phyloP scores from a whole-genome alignment of 1,140 invertebrate species.

The Papilio dardanus region DNA sequence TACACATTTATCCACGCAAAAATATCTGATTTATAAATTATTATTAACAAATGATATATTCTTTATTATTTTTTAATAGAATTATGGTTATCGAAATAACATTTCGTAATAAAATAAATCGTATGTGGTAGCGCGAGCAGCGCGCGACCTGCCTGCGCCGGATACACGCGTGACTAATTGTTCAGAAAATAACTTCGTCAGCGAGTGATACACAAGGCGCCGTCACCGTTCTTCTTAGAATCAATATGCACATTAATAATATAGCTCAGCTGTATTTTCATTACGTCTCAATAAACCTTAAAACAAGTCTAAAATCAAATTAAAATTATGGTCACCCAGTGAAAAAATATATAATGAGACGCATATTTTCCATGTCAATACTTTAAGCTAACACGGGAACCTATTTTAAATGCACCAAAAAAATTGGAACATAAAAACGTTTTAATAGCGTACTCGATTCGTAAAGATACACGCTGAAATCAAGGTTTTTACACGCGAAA shows the following conservation, averaged over 20 bases:
- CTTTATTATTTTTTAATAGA: background rate
- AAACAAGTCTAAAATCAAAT: background rate
- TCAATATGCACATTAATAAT: conserved; percentile 56
- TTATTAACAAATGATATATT: background rate
- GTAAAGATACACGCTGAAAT: conserved; percentile 50
- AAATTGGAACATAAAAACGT: conserved; percentile 6
- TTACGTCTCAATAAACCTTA: background rate
- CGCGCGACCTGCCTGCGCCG: conserved; percentile 62
- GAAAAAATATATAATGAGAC: background rate
- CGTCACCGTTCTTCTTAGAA: conserved; percentile 77
- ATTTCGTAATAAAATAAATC: conserved; percentile 36
- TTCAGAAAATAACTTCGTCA: conserved; percentile 81
- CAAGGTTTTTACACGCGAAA: conserved; percentile 48
- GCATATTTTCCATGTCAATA: background rate
- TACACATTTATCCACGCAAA: background rate
- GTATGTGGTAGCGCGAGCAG: conserved; percentile 40
- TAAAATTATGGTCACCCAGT: background rate
- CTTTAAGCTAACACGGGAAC: background rate
- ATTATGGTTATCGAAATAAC: background rate
- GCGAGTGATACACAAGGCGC: conserved; percentile 69
- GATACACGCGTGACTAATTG: conserved; percentile 79
- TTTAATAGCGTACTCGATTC: conserved; percentile 1
- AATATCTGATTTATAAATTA: background rate
- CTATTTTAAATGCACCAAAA: conserved; percentile 18
- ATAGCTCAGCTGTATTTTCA: conserved; percentile 38